Percentiles rank a stretch among this genome's conserved stretches.
Conservation (phyloP, 2,888 invertebrate species). For the Macrosiphum euphorbiae region DNA sequence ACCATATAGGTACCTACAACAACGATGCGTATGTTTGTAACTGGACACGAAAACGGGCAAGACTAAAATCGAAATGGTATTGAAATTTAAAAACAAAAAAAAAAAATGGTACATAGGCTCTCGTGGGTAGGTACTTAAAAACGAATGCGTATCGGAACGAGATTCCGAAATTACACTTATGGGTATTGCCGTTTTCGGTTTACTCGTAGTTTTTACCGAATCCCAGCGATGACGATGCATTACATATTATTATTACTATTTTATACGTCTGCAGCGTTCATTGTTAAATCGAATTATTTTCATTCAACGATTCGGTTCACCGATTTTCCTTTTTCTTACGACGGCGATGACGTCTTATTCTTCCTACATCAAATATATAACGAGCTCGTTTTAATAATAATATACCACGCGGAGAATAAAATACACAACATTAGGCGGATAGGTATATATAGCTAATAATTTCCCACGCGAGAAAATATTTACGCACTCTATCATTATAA, state of each 20-base stretch:
- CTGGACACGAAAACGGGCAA: neutral
- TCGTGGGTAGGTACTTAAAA: neutral
- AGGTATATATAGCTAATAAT: neutral
- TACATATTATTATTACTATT: neutral
- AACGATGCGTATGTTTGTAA: neutral
- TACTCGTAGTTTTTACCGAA: neutral
- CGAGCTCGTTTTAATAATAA: neutral
- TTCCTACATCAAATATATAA: neutral
- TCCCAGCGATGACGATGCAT: neutral
- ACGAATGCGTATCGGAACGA: slow-evolving; percentile 7
- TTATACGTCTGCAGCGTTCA: neutral
- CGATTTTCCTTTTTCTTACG: neutral
- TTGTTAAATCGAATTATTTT: slow-evolving; percentile 5
- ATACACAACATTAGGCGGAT: neutral
- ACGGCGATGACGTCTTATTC: neutral
- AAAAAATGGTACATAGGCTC: neutral
- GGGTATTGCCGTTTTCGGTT: neutral
- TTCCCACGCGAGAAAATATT: neutral
- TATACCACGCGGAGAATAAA: neutral
- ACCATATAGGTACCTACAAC: too few species aligned
- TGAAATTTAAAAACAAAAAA: neutral
- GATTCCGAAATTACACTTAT: neutral
- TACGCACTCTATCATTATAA: neutral
- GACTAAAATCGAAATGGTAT: neutral
- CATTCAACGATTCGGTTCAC: slow-evolving; percentile 19